Conservation (phyloP, 2,113 vertebrate species). For the Cephalopholis sonnerati region DNA sequence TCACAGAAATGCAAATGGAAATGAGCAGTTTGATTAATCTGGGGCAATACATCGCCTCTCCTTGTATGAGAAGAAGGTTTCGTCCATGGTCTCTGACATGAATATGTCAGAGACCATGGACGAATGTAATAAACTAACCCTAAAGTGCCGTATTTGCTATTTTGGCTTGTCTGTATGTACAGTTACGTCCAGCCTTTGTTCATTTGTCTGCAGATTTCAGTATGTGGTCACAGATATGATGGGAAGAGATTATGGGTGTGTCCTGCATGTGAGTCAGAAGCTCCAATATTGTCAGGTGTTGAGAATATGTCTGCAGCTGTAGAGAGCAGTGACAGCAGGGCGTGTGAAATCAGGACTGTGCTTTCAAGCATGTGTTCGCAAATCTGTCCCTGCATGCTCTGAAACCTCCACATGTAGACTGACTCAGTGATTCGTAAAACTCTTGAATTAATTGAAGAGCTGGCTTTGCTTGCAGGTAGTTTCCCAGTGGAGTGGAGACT, state of each 20-base stretch:
- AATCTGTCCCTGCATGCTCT: constrained; percentile 8
- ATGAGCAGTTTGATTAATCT: no score
- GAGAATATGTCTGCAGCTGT: constrained; percentile 2
- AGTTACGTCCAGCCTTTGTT: no score
- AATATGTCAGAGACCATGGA: no score
- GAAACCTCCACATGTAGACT: not conserved
- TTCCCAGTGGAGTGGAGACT: no score
- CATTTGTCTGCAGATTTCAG: not conserved
- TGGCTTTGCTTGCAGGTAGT: not conserved
- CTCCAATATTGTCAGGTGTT: not conserved
- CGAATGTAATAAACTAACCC: no score
- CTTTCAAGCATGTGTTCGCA: not conserved
- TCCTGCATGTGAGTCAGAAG: constrained; percentile 14
- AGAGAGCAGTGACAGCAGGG: constrained; percentile 10
- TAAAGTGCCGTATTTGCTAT: no score
- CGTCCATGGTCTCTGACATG: no score
- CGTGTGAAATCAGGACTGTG: not conserved
- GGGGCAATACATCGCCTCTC: no score
- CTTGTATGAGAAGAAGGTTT: no score
- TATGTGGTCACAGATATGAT: not conserved
- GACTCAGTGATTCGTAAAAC: not conserved
- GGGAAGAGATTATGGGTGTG: constrained; percentile 1
- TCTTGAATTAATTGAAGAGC: not conserved
- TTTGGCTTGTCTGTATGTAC: no score
- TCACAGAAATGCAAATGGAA: no score